Conservation (phyloP, 2,888 invertebrate genomes). For the Plebejus melissa region DNA sequence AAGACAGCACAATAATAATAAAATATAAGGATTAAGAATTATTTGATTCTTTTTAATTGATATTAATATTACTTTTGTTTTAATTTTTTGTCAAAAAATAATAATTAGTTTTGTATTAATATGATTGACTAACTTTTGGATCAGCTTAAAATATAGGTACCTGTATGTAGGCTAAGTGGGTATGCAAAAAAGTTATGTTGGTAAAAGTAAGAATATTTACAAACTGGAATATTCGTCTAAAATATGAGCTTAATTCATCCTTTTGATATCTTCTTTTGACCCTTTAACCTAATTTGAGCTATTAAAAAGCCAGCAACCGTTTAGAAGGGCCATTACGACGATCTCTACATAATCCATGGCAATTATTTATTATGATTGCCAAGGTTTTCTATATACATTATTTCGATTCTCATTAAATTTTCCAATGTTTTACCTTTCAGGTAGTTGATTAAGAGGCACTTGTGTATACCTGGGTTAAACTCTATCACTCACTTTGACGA, state of each 20-base stretch:
- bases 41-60: too few species aligned
- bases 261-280: constrained; percentile 25
- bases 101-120: too few species aligned
- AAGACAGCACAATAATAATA: too few species aligned
- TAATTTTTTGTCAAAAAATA: too few species aligned
- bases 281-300: constrained; percentile 26
- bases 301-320: constrained; percentile 26
- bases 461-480: too few species aligned
- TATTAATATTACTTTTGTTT: too few species aligned
- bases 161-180: background rate
- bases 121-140: too few species aligned
- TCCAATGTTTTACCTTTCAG: background rate
- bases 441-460: background rate
- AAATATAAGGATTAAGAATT: too few species aligned
- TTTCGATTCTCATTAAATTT: background rate
- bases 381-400: background rate
- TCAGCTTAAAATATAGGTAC: too few species aligned
- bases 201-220: background rate
- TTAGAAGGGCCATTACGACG: constrained; percentile 19
- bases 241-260: constrained; percentile 26
- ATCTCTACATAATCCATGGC: constrained; percentile 19
- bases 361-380: constrained; percentile 11
- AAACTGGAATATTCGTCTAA: constrained; percentile 11
- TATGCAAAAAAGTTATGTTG: background rate
- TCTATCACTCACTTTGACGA: too few species aligned